Conservation (phyloP, 2,797 vertebrate species). For the Lutra lutra region DNA sequence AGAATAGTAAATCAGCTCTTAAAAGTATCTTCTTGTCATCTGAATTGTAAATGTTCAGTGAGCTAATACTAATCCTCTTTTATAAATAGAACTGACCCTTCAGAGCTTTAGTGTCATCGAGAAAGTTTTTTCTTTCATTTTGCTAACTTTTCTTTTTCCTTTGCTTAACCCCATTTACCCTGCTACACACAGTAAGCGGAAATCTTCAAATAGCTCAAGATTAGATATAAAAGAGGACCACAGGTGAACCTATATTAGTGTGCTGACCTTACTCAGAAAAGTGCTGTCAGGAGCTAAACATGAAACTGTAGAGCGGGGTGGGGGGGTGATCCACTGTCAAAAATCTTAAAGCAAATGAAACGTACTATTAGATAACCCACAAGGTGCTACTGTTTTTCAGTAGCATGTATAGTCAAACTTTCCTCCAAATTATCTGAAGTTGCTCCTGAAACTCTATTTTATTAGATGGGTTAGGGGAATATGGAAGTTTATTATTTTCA, state of each 20-base stretch:
- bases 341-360: not conserved
- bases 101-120: not conserved
- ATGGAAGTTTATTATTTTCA: not conserved
- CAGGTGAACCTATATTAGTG: not conserved
- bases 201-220: not conserved
- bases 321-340: not conserved
- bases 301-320: not conserved
- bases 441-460: not conserved
- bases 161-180: not conserved
- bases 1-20: slow-evolving; percentile 77
- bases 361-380: not conserved
- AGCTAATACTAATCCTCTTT: slow-evolving; percentile 71
- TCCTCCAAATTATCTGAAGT: not conserved
- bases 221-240: slow-evolving; percentile 57
- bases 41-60: slow-evolving; percentile 72
- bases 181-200: not conserved
- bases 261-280: not conserved
- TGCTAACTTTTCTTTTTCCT: slow-evolving; percentile 9
- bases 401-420: not conserved
- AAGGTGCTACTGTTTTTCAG: not conserved
- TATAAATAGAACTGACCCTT: slow-evolving; percentile 77
- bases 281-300: not conserved
- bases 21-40: slow-evolving; percentile 66
- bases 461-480: not conserved
- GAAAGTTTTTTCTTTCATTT: slow-evolving; percentile 46